A percentile compares a stretch with the other conserved stretches of the same genome.
phyloP scores from a whole-genome alignment of 2,888 invertebrate species.

The Holacanthella duospinosa region DNA sequence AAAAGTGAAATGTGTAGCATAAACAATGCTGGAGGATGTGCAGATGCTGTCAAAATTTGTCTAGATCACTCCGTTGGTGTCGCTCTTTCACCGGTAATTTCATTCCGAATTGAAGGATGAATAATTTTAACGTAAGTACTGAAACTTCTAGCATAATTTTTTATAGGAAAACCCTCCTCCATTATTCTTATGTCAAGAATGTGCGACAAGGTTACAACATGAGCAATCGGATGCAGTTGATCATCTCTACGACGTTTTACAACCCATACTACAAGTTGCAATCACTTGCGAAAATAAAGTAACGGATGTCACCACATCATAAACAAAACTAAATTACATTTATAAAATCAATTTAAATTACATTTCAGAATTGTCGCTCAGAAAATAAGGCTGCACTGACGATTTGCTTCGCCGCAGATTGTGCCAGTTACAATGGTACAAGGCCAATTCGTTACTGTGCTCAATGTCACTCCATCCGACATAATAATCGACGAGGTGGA shows the following conservation, averaged over 20 bases:
- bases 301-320: background rate
- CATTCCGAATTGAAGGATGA: background rate
- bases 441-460: slow-evolving; percentile 88
- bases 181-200: slow-evolving; percentile 88
- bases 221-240: slow-evolving; percentile 71
- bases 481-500: slow-evolving; percentile 73
- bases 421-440: slow-evolving; percentile 90
- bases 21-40: slow-evolving; percentile 64
- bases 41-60: slow-evolving; percentile 85
- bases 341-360: background rate
- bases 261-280: slow-evolving; percentile 89
- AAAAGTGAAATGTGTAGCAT: slow-evolving; percentile 72
- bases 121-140: too few relatives aligned
- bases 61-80: slow-evolving; percentile 86
- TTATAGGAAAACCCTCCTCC: slow-evolving; percentile 73
- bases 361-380: slow-evolving; percentile 73
- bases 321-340: background rate
- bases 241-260: slow-evolving; percentile 72
- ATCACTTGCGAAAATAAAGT: slow-evolving; percentile 94
- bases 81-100: slow-evolving; percentile 52
- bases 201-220: slow-evolving; percentile 75
- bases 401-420: slow-evolving; percentile 91
- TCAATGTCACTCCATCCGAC: slow-evolving; percentile 78
- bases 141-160: too few relatives aligned
- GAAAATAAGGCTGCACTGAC: slow-evolving; percentile 83